phyloP scores from a whole-genome alignment of 2,888 invertebrate genomes.

The Drosophila glabriapex region DNA sequence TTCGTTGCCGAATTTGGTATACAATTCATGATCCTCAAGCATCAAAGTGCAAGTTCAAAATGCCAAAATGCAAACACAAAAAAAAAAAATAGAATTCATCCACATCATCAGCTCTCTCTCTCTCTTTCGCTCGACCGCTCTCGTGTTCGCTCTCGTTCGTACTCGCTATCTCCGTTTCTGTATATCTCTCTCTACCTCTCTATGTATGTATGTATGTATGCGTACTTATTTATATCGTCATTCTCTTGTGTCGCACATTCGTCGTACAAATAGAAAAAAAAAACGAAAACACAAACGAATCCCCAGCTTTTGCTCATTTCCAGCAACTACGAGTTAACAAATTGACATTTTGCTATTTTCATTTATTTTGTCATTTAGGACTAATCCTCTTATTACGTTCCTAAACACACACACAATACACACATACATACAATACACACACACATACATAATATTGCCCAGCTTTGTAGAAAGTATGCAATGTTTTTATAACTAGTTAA shows the following conservation, averaged over 20 bases:
- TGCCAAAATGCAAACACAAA: background rate
- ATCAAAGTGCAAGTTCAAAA: constrained; percentile 10
- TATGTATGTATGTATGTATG: constrained; percentile 3
- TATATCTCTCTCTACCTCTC: background rate
- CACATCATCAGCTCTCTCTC: constrained; percentile 15
- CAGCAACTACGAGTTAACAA: constrained; percentile 12
- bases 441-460: background rate
- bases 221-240: constrained; percentile 5
- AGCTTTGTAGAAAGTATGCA: constrained; percentile 21
- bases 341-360: constrained; percentile 27
- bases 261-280: background rate
- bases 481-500: background rate
- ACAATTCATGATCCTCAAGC: constrained; percentile 23
- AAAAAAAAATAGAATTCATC: constrained; percentile 15
- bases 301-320: background rate
- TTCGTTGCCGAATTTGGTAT: constrained; percentile 94
- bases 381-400: constrained; percentile 29
- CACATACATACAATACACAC: background rate
- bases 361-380: constrained; percentile 16
- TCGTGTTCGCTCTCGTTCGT: constrained; percentile 22
- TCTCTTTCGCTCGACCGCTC: constrained; percentile 2
- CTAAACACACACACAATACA: constrained; percentile 15
- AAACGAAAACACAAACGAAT: background rate
- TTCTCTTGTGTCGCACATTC: constrained; percentile 12
- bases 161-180: background rate